Evolutionary conservation across 2,797 vertebrate species (phyloP).

Genomic region (Melanogrammus aeglefinus): DNA sequence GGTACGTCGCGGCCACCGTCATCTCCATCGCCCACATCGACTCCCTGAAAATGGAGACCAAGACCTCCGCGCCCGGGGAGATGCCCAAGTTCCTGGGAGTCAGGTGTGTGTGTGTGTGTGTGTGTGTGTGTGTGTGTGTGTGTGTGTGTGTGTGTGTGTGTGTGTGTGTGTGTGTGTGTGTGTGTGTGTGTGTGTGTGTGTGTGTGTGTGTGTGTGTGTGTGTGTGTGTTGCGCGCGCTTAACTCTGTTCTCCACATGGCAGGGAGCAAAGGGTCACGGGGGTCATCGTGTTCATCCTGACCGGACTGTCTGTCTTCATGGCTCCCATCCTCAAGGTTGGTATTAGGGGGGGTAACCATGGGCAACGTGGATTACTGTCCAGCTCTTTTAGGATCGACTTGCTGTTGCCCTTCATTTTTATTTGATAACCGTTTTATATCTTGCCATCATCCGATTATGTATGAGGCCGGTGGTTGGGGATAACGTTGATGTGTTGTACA

Average conservation of each 20-base stretch:
- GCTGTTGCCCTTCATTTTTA: neutral
- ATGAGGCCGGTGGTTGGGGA: conserved; percentile 32
- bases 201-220: conserved; percentile 74
- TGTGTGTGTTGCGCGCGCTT: conserved; percentile 58
- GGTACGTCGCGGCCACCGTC: conserved; percentile 97
- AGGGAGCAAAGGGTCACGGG: conserved; percentile 98
- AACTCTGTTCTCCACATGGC: conserved; percentile 20
- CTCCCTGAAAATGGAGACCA: conserved; percentile 97
- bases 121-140: neutral
- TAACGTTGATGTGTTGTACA: conserved; percentile 57
- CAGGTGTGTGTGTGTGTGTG: conserved; percentile 72
- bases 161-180: neutral
- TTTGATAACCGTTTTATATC: conserved; percentile 4
- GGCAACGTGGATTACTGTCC: conserved; percentile 60
- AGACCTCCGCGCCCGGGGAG: conserved; percentile 95
- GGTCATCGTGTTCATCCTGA: conserved; percentile 90
- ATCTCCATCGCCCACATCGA: conserved; percentile 99
- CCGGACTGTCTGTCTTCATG: conserved; percentile 96
- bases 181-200: conserved; percentile 72
- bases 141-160: neutral
- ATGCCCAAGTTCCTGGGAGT: conserved; percentile 96
- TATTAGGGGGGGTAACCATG: conserved; percentile 26
- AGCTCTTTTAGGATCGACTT: neutral
- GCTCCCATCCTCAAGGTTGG: conserved; percentile 96
- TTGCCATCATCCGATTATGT: conserved; percentile 55